Evolutionary conservation across 2,797 vertebrate species (phyloP).

Genomic region (Spondyliosoma cantharus): DNA sequence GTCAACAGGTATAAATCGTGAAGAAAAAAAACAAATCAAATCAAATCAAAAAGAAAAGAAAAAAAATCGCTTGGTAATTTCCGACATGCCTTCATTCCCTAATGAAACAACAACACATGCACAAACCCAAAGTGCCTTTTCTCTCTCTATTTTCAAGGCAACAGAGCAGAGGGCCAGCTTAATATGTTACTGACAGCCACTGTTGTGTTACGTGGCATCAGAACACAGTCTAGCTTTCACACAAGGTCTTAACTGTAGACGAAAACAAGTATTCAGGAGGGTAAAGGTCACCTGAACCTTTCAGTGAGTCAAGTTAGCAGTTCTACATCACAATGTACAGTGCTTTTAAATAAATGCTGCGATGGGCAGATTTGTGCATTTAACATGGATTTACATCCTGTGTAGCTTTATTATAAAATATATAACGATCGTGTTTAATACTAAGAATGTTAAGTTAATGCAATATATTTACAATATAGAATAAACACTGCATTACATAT

Average conservation of each 20-base stretch:
- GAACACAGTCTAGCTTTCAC: slow-evolving; percentile 71
- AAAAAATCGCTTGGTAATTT: slow-evolving; percentile 41
- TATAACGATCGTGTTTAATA: background rate
- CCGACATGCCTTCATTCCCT: slow-evolving; percentile 19
- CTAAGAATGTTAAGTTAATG: background rate
- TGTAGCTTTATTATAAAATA: slow-evolving; percentile 27
- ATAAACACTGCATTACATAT: background rate
- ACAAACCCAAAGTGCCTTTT: slow-evolving; percentile 47
- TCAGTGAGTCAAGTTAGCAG: slow-evolving; percentile 37
- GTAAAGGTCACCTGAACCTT: slow-evolving; percentile 67
- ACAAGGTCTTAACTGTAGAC: slow-evolving; percentile 56
- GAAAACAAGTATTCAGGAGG: slow-evolving; percentile 58
- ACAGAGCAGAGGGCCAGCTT: slow-evolving; percentile 67
- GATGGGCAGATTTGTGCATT: slow-evolving; percentile 14
- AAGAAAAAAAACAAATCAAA: slow-evolving; percentile 13
- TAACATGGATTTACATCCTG: slow-evolving; percentile 11
- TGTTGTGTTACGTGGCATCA: slow-evolving; percentile 74
- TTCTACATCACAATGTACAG: slow-evolving; percentile 40
- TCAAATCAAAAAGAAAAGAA: background rate
- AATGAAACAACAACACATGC: slow-evolving; percentile 45
- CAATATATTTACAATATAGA: background rate
- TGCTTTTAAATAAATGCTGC: slow-evolving; percentile 31
- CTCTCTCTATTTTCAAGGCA: slow-evolving; percentile 52
- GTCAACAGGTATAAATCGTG: slow-evolving; percentile 42
- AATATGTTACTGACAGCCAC: slow-evolving; percentile 73